Evolutionary conservation across 2,888 invertebrate species (phyloP), one percentile per base, ranked within the genome.

Genomic region (Cephonodes hylas): DNA sequence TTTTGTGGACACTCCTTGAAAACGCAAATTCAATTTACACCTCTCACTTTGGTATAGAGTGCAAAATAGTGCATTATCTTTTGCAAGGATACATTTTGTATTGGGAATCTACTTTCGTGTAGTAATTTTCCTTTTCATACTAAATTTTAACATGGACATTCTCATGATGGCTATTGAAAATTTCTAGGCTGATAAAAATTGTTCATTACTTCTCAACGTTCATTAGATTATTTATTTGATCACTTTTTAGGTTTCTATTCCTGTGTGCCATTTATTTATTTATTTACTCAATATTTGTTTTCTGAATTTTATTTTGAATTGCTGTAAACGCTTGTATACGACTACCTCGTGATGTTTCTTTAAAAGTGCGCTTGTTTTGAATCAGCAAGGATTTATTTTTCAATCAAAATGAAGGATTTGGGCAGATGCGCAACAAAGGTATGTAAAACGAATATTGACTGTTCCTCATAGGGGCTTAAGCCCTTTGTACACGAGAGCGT

Each of bases 21-120:
- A 73, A 76, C 79, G 81, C 79, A 84, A 84, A 87, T 83, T 76
- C 78, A 77, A 79, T 82, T 80, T 74, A 71, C 65, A 71, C 72
- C 71, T 72, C 74, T 73, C 81, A 79, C 82, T 84, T 80, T 79
- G 71, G 80, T 82, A 38, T 76, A 76, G 81, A 80, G 77, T 77
- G 79, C 78, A 80, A 81, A 76, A 80, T 31, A 31, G 27, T 18
- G 27, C 27, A 53, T 31, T 27, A 48, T 48, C 3, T 7, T 48
- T 27, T 31, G 18, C 8, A 53, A 25, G 27, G 18, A 4, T 31
- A 53, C 31, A 8, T 31, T 18, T 53, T 53, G 27, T 18, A 53
- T 10, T 8, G 31, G 10, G 2, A 31, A 53, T 8, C n/a, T 27
- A 48, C 25, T 48, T 15, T 15, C 2, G 6, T 15, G 15, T n/a